These are phyloP conservation scores for Nixonia krombeini DNA, from an alignment of 1,140 invertebrate species.

Conservation along the genomic window DNA sequence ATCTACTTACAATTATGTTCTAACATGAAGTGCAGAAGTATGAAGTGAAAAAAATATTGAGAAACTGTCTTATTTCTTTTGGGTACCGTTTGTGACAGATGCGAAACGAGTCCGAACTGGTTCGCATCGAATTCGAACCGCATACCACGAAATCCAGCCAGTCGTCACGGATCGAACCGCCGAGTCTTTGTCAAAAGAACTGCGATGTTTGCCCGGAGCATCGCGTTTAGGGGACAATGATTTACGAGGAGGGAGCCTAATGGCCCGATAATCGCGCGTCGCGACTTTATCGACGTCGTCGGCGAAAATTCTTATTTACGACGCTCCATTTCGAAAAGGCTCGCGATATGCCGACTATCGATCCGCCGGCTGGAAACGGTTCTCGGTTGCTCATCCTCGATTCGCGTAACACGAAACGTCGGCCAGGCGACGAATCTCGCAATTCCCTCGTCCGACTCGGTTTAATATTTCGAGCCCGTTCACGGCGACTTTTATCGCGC, in stretches of 20 bases:
- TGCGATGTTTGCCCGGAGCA: conserved; percentile 21
- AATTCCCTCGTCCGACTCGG: too few species aligned
- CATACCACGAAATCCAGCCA: not conserved
- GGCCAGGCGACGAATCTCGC: too few species aligned
- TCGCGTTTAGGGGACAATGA: conserved; percentile 21
- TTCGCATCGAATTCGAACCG: too few species aligned
- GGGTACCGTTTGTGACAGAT: too few species aligned
- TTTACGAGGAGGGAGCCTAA: conserved; percentile 22
- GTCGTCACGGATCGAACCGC: conserved; percentile 5
- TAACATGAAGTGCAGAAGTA: not conserved
- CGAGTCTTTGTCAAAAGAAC: not conserved
- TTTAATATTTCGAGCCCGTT: too few species aligned
- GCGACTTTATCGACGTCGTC: conserved; percentile 26
- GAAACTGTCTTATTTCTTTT: too few species aligned
- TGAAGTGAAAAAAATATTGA: too few species aligned
- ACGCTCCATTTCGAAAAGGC: conserved; percentile 15
- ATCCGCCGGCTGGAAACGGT: not conserved
- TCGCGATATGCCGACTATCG: conserved; percentile 3
- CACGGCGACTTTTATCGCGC: too few species aligned
- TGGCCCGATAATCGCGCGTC: conserved; percentile 29
- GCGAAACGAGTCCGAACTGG: too few species aligned
- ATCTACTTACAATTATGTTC: too few species aligned
- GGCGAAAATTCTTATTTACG: conserved; percentile 26
- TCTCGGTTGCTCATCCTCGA: too few species aligned
- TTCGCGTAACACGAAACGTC: too few species aligned